phyloP scores from a whole-genome alignment of 1,140 invertebrate species.

The Drosophila setifemur region DNA sequence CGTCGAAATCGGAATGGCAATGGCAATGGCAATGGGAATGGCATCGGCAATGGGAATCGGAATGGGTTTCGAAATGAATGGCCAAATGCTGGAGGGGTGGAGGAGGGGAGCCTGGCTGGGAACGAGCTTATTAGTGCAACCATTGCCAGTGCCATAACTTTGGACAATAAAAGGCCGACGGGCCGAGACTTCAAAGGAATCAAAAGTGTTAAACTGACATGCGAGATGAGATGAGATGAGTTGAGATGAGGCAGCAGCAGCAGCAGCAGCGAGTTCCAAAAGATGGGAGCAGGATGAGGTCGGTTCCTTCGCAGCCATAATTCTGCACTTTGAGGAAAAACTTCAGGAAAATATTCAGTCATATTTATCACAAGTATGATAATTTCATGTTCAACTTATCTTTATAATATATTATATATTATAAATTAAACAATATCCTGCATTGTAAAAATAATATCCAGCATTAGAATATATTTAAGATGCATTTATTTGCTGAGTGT shows the following conservation, averaged over 20 bases:
- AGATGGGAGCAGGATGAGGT: not conserved
- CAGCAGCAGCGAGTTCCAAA: not conserved
- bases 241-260: constrained; percentile 31
- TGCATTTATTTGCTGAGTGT: not conserved
- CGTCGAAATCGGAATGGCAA: constrained; percentile 5
- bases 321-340: constrained; percentile 36
- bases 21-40: constrained; percentile 3
- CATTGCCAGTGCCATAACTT: constrained; percentile 68
- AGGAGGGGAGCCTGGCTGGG: not conserved
- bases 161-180: constrained; percentile 64
- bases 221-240: constrained; percentile 64
- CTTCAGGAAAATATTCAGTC: no score
- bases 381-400: no score
- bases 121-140: constrained; percentile 76
- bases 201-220: constrained; percentile 79
- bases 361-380: no score
- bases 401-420: no score
- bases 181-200: constrained; percentile 67
- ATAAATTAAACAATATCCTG: no score
- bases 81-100: no score
- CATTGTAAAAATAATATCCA: no score
- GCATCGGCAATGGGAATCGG: not conserved
- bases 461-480: no score
- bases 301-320: constrained; percentile 27
- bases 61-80: not conserved